Conservation (phyloP, 2,797 vertebrate genomes). For the Acipenser oxyrinchus region DNA sequence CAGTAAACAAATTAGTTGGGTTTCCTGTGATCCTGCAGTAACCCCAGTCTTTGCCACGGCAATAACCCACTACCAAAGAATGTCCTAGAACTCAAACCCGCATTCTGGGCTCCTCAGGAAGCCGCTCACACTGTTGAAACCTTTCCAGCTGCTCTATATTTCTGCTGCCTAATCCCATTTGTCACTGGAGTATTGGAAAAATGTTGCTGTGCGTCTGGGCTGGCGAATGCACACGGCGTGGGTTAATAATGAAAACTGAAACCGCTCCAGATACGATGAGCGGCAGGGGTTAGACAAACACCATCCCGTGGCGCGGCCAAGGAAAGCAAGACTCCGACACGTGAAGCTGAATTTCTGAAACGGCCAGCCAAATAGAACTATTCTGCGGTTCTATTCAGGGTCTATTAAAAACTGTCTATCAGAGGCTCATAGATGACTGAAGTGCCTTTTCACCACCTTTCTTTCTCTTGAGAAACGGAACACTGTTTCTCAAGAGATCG, state of each 20-base stretch:
- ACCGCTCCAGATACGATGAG: constrained; percentile 34
- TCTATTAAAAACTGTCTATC: constrained; percentile 1
- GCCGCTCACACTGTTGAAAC: neutral
- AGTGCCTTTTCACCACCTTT: neutral
- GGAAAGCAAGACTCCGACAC: constrained; percentile 36
- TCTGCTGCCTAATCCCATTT: constrained; percentile 4
- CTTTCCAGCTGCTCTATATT: constrained; percentile 14
- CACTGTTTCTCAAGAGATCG: too few relatives aligned
- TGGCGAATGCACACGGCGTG: constrained; percentile 8
- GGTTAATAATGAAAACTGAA: constrained; percentile 23
- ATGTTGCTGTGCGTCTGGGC: neutral
- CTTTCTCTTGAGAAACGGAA: neutral
- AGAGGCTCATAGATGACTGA: neutral
- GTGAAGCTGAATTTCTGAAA: constrained; percentile 33
- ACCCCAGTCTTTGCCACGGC: too few relatives aligned
- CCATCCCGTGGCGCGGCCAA: constrained; percentile 24
- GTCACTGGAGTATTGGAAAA: neutral
- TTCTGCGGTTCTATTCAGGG: neutral
- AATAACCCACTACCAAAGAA: too few relatives aligned
- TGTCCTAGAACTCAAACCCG: too few relatives aligned
- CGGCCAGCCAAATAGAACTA: neutral
- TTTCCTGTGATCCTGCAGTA: too few relatives aligned
- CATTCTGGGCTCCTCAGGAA: too few relatives aligned
- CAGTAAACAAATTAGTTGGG: too few relatives aligned
- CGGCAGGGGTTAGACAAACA: constrained; percentile 20